phyloP scores from a whole-genome alignment of 2,888 invertebrate genomes.

The Panopea generosa region DNA sequence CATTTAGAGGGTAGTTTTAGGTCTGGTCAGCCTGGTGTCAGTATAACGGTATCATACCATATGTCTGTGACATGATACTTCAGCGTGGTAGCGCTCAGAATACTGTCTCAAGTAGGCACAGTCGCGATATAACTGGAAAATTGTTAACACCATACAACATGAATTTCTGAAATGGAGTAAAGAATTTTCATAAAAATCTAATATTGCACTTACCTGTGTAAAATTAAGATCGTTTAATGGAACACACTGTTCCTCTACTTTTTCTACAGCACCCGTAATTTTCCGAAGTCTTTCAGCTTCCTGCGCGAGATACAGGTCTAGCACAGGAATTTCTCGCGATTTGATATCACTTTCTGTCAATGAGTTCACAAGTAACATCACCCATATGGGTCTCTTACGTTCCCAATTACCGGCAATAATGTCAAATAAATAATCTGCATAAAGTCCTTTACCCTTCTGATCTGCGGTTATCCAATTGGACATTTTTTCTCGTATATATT shows the following conservation, averaged over 20 bases:
- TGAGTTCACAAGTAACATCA: slow-evolving; percentile 87
- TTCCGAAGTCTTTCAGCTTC: slow-evolving; percentile 86
- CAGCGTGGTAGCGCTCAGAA: no score
- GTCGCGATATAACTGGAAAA: no score
- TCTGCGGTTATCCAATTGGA: slow-evolving; percentile 86
- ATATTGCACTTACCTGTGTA: slow-evolving; percentile 85
- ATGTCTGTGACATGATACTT: no score
- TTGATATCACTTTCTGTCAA: slow-evolving; percentile 86
- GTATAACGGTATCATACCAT: no score
- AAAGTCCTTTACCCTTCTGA: slow-evolving; percentile 83
- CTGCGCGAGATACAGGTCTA: slow-evolving; percentile 87
- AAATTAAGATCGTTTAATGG: slow-evolving; percentile 87
- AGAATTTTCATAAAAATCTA: no score
- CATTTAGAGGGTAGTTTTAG: no score
- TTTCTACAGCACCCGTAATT: slow-evolving; percentile 86
- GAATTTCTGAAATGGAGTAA: no score
- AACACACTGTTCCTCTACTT: slow-evolving; percentile 87
- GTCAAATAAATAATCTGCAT: slow-evolving; percentile 86
- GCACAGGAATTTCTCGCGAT: slow-evolving; percentile 86
- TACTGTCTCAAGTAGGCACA: no score
- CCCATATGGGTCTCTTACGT: slow-evolving; percentile 87
- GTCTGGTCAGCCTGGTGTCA: no score
- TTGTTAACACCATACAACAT: no score
- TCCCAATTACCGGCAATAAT: slow-evolving; percentile 87
- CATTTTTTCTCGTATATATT: slow-evolving; percentile 85